Percentiles rank a stretch among this genome's conserved stretches.
These are phyloP conservation scores for Batillaria attramentaria DNA, from an alignment of 1,140 invertebrate genomes.

Conservation along the genomic window DNA sequence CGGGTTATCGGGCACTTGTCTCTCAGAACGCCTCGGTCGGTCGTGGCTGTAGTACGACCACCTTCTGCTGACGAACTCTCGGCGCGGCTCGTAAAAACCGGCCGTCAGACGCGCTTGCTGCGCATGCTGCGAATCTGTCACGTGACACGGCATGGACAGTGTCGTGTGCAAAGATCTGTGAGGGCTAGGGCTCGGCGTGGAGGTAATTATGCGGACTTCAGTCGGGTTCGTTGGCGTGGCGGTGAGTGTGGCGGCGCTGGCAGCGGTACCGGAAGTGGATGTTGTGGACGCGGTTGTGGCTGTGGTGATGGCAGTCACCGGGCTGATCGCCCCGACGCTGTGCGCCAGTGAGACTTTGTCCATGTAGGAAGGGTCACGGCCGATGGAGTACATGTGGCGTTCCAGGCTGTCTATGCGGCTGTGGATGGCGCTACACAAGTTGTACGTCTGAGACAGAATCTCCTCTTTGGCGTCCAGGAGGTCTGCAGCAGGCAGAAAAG, in stretches of 20 bases:
- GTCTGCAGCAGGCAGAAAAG: neutral
- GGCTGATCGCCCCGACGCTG: neutral
- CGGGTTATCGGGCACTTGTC: neutral
- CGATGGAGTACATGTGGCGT: constrained; percentile 5
- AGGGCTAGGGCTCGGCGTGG: neutral
- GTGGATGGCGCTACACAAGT: constrained; percentile 18
- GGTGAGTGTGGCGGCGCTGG: neutral
- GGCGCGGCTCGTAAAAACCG: constrained; percentile 26
- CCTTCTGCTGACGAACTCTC: constrained; percentile 26
- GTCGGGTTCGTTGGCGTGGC: neutral
- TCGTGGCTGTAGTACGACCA: constrained; percentile 31
- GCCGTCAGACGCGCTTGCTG: neutral
- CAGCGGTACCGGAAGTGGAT: neutral
- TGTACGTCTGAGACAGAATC: constrained; percentile 29
- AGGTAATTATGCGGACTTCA: neutral
- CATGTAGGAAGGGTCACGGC: neutral
- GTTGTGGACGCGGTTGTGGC: neutral
- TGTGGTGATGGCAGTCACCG: neutral
- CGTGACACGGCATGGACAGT: neutral
- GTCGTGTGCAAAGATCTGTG: neutral
- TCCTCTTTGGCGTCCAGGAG: constrained; percentile 32
- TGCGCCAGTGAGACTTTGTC: neutral
- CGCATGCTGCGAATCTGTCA: neutral
- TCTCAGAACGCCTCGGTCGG: neutral
- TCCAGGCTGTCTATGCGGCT: constrained; percentile 23